Base-by-base conservation (phyloP, 2,113 vertebrate species). In the Stictonetta naevosa region DNA sequence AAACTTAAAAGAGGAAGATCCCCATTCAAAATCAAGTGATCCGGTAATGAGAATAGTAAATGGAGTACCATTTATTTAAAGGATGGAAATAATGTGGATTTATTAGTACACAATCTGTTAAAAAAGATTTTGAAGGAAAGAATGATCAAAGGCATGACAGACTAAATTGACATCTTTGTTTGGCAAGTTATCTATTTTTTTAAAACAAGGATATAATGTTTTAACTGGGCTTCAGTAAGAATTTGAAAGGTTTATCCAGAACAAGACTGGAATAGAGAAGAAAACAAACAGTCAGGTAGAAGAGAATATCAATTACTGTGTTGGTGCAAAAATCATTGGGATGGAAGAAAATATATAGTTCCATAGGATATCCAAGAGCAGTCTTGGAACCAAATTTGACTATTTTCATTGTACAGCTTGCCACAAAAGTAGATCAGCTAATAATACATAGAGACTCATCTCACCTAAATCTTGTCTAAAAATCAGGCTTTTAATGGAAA, bases 401-500 rank as follows among this genome's bases (percentile, higher is more conserved):
- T 50, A 71, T 56, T 62, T 84, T 72, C 25, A 29, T 64, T 59
- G 74, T 38, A 75, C 6, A 84, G 60, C 60, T 71, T 13, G 16
- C 38, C 52, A 83, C 31, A 78, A 78, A 83, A 94, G 53, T 2
- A 88, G 44, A 38, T 71, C 15, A 83, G 36, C 36, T 92, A 89
- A 18, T 69, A 95, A 53, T 33, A 93, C 34, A 58, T 79, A 91
- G 56, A 18, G 23, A 63, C 60, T 83, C 28, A 85, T 93, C 62
- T 92, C 89, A 92, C 28, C 17, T 86, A 78, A 82, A 89, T 55
- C 64, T 67, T 59, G 46, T 89, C 56, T 87, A 74, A 78, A 93
- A 73, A 59, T 52, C 64, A 86, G 58, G 44, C 34, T 77, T 83
- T 86, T 84, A 79, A 34, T 64, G 48, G 56, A 82, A 75, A 89